phyloP scores from a whole-genome alignment of 2,113 vertebrate species.

The Ptychochromis oligacanthus region DNA sequence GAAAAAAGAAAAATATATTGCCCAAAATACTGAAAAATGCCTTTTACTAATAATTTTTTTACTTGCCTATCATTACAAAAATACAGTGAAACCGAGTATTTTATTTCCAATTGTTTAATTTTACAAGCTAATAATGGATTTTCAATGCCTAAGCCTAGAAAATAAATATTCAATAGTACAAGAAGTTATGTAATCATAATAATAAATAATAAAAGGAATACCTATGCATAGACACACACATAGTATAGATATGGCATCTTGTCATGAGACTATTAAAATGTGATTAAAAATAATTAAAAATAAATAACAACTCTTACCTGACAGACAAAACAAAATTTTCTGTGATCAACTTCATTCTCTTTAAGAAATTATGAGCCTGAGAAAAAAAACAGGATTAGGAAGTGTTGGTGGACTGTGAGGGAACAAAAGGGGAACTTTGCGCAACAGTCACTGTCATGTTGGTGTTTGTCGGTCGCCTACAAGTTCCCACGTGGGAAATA shows the following conservation, averaged over 20 bases:
- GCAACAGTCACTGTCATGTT: conserved; percentile 66
- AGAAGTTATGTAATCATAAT: neutral
- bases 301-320: conserved; percentile 58
- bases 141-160: neutral
- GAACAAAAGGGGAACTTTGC: conserved; percentile 58
- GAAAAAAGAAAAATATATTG: too few species aligned
- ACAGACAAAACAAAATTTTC: neutral
- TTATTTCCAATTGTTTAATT: neutral
- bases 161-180: neutral
- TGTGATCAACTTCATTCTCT: conserved; percentile 43
- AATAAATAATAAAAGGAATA: accelerated
- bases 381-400: conserved; percentile 8
- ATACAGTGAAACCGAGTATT: neutral
- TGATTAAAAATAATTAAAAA: neutral
- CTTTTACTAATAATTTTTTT: neutral
- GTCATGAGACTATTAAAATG: neutral
- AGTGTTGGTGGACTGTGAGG: neutral
- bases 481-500: conserved; percentile 20
- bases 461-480: conserved; percentile 17
- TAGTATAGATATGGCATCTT: neutral
- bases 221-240: neutral
- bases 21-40: neutral
- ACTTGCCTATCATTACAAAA: neutral
- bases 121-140: neutral
- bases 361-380: neutral